phyloP scores from a whole-genome alignment of 2,113 vertebrate species.

The Tragelaphus scriptus region DNA sequence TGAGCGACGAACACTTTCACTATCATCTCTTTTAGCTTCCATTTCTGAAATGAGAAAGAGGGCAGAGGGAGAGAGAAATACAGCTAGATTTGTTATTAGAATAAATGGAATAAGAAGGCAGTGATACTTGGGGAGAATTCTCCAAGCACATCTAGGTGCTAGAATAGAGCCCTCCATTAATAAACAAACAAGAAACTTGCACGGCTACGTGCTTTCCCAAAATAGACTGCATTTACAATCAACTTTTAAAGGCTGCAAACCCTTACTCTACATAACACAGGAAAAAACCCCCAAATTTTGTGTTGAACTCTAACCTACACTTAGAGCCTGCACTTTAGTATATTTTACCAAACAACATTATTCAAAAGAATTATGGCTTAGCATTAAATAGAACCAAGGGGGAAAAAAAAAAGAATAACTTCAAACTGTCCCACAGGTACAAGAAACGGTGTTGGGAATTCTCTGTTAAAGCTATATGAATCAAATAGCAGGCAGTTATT shows the following conservation, averaged over 20 bases:
- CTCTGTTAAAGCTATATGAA: conserved; percentile 37
- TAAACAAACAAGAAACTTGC: background rate
- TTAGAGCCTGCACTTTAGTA: background rate
- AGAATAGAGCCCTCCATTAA: background rate
- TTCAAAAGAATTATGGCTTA: background rate
- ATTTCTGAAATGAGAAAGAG: background rate
- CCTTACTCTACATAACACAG: background rate
- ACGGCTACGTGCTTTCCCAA: background rate
- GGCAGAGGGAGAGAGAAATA: background rate
- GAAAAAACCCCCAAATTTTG: background rate
- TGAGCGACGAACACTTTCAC: background rate
- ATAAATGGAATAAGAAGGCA: background rate
- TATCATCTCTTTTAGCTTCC: background rate
- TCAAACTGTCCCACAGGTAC: background rate
- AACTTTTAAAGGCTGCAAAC: conserved; percentile 9
- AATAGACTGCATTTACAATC: background rate
- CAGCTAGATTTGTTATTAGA: background rate
- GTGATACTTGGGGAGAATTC: background rate
- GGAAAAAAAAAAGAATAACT: background rate
- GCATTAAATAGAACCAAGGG: background rate
- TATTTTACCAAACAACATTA: conserved; percentile 30
- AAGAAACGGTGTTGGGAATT: conserved; percentile 32
- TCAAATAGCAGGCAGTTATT: conserved; percentile 53
- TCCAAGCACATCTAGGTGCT: background rate
- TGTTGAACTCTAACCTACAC: background rate